A percentile compares a stretch with the other conserved stretches of the same genome.
phyloP scores from a whole-genome alignment of 2,113 vertebrate species.

The Leucopsar rothschildi region DNA sequence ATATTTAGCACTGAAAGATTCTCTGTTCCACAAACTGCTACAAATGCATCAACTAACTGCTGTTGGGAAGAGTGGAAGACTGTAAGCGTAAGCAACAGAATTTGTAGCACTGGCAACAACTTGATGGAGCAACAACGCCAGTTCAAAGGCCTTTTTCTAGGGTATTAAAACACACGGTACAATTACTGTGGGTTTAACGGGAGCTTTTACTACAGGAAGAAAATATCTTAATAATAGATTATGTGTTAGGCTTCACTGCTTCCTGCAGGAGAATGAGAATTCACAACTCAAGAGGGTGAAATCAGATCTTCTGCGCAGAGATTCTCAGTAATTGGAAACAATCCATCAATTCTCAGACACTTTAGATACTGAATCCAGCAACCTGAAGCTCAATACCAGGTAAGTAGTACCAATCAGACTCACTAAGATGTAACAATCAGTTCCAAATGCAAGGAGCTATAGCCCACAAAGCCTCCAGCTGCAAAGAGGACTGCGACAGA shows the following conservation, averaged over 20 bases:
- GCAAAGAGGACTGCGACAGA: background rate
- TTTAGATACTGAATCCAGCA: background rate
- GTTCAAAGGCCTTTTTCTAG: background rate
- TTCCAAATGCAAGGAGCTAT: background rate
- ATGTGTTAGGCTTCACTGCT: background rate
- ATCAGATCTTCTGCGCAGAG: background rate
- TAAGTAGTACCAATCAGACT: background rate
- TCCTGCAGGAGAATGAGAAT: accelerated
- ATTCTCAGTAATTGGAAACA: background rate
- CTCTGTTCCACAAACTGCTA: background rate
- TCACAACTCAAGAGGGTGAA: background rate
- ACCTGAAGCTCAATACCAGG: background rate
- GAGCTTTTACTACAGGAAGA: background rate
- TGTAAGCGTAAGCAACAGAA: background rate
- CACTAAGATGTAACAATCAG: background rate
- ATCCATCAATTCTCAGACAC: background rate
- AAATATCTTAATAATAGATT: background rate
- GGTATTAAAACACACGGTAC: background rate
- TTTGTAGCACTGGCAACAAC: accelerated
- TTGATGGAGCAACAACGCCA: accelerated
- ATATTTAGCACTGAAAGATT: background rate
- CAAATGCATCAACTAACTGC: background rate
- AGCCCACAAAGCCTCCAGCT: background rate
- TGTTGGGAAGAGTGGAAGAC: accelerated
- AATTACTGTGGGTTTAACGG: background rate